Conservation (phyloP, 2,113 vertebrate genomes). For the Sardina pilchardus region DNA sequence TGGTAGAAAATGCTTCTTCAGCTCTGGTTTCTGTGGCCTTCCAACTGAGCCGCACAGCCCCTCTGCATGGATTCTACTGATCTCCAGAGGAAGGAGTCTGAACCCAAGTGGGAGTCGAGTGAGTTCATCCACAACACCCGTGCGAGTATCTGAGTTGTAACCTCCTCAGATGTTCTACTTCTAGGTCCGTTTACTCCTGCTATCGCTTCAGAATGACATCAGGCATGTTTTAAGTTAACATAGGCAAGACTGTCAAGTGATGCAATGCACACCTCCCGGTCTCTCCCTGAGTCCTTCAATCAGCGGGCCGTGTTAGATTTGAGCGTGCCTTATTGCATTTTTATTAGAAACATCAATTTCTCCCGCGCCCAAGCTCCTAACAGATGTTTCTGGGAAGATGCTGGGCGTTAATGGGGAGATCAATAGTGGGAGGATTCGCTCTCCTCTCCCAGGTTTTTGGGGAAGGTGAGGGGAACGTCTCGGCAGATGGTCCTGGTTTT, state of each 20-base stretch:
- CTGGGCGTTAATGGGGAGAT: slow-evolving; percentile 26
- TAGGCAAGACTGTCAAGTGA: not conserved
- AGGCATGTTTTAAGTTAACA: not conserved
- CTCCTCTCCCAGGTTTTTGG: slow-evolving; percentile 25
- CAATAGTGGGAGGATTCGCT: slow-evolving; percentile 17
- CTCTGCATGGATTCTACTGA: not conserved
- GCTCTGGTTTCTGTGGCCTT: not conserved
- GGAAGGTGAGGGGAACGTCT: slow-evolving; percentile 1
- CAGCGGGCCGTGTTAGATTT: not conserved
- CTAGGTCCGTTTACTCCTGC: not conserved
- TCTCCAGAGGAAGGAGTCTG: not conserved
- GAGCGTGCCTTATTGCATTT: slow-evolving; percentile 18
- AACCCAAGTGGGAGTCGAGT: not conserved
- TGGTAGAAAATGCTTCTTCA: not conserved
- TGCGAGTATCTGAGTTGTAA: not conserved
- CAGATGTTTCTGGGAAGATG: slow-evolving; percentile 27
- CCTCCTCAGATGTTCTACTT: not conserved
- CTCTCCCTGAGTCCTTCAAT: not conserved
- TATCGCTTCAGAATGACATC: no score
- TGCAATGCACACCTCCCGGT: not conserved
- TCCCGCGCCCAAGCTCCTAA: not conserved
- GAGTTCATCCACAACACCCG: not conserved
- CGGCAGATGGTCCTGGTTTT: slow-evolving; percentile 30
- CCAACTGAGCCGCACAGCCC: not conserved
- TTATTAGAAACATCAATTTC: slow-evolving; percentile 37